Evolutionary conservation across 1,140 invertebrate species (phyloP).

Genomic region (Camponotus floridanus): DNA sequence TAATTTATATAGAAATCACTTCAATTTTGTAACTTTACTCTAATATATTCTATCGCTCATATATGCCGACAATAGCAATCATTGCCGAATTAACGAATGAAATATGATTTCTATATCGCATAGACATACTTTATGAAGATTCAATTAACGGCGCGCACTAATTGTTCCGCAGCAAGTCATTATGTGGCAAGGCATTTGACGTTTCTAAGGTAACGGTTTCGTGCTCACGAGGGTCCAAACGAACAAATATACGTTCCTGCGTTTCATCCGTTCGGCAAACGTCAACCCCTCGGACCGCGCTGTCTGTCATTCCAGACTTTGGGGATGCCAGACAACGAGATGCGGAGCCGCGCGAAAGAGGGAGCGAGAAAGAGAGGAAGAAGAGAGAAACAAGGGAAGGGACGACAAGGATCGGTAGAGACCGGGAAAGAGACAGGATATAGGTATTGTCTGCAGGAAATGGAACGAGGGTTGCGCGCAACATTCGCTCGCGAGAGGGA

Average conservation of each 20-base stretch:
- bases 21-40: background rate
- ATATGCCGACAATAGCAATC: background rate
- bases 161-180: constrained; percentile 50
- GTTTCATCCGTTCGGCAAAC: constrained; percentile 76
- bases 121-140: background rate
- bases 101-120: background rate
- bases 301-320: constrained; percentile 80
- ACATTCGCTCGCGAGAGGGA: constrained; percentile 34
- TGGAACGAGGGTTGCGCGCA: constrained; percentile 76
- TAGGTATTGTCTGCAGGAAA: constrained; percentile 81
- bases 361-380: constrained; percentile 34
- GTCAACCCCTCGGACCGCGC: constrained; percentile 80
- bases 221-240: constrained; percentile 68
- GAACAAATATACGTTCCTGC: constrained; percentile 70
- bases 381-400: constrained; percentile 40
- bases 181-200: constrained; percentile 48
- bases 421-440: constrained; percentile 38
- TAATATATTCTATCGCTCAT: background rate
- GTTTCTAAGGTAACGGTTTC: constrained; percentile 70
- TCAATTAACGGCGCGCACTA: constrained; percentile 36
- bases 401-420: constrained; percentile 41
- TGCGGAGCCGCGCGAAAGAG: constrained; percentile 16
- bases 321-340: constrained; percentile 78
- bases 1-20: constrained; percentile 38
- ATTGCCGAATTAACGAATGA: background rate